Evolutionary conservation across 2,113 vertebrate species (phyloP), one percentile per base, ranked within the genome.

Genomic region (Balaenoptera acutorostrata): DNA sequence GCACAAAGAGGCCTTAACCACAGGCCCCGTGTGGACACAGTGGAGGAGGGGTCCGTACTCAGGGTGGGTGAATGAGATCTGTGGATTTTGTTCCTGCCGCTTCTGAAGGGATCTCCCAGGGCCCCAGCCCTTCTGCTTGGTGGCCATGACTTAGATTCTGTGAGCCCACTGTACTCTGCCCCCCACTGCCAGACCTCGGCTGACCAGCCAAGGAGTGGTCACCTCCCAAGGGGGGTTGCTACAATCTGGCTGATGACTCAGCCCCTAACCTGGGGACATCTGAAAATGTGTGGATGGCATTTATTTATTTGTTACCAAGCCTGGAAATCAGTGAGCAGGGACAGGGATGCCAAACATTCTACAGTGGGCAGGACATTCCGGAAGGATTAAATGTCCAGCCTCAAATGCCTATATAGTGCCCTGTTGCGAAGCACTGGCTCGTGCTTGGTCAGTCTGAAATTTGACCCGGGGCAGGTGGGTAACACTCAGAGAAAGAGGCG

Each of bases 101-200:
- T 84, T 93, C 27, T 21, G 13, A 31, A 41, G 61, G 85, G 55
- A n/a, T 18, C 31, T 33, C 36, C 29, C 41, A 33, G 1, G 39
- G 74, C 20, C 85, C 52, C 31, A 25, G 5, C 13, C 64, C 25
- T 41, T 36, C 74, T 39, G 83, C 33, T 18, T n/a, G 13, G 57
- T 27, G 52, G 44, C n/a, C 23, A 11, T 2, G 25, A 17, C 63
- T 12, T 61, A 36, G 46, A 36, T 44, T n/a, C 72, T 44, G 21
- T 36, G 9, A 64, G 11, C 8, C 36, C 57, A 63, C 0, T 55
- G 29, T n/a, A 2, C 12, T 13, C 46, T 6, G 33, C 10, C 8
- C 33, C 29, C 92, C 39, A 13, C 0, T 0, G 10, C 72, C 33
- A 44, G 63, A n/a, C 23, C 36, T 84, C n/a, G 46, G 80, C 23